These are phyloP conservation scores for Sterna hirundo DNA, from an alignment of 2,113 vertebrate species.

Conservation along the genomic window DNA sequence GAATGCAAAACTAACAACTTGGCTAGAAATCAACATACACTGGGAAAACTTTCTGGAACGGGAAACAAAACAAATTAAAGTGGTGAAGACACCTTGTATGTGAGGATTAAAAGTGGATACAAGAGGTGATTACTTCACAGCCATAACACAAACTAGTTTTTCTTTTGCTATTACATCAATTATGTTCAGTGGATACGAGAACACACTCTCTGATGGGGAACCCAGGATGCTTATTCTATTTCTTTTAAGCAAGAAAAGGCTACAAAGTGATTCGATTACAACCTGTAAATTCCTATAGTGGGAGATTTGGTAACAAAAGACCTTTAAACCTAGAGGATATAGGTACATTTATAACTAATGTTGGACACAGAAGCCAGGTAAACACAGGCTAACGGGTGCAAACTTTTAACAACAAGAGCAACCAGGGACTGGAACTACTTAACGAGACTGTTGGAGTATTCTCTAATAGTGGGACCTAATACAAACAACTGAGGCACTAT, in stretches of 20 bases:
- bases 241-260: not conserved
- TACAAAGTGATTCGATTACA: not conserved
- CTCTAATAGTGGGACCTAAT: not conserved
- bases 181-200: not conserved
- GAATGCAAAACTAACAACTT: not conserved
- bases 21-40: not conserved
- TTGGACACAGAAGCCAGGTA: not conserved
- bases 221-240: not conserved
- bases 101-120: not conserved
- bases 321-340: not conserved
- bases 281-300: not conserved
- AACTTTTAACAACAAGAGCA: not conserved
- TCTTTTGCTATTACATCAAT: not conserved
- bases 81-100: not conserved
- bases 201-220: not conserved
- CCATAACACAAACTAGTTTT: not conserved
- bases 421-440: not conserved
- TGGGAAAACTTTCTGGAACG: not conserved
- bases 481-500: not conserved
- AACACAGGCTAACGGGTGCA: not conserved
- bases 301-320: not conserved
- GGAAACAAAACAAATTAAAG: not conserved
- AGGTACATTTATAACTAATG: not conserved
- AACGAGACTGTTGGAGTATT: not conserved
- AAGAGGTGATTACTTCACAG: not conserved